Conservation (phyloP, 2,113 vertebrate species). For the Corythaeola cristata region DNA sequence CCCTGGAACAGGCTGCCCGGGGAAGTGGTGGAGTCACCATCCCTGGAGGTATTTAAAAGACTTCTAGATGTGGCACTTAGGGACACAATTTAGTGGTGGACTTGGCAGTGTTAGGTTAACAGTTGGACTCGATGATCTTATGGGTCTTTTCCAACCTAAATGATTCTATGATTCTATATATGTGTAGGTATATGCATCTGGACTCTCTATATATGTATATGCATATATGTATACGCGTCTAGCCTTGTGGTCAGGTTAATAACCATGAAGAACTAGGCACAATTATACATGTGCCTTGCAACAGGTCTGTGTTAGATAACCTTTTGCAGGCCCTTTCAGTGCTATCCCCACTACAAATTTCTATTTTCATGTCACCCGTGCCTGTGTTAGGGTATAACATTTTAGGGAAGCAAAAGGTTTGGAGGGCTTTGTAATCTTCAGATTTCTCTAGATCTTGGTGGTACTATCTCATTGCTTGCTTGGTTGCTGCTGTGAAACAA, state of each 20-base stretch:
- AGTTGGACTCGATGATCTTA: too few relatives aligned
- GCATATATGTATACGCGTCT: too few relatives aligned
- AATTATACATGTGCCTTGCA: neutral
- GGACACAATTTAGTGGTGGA: too few relatives aligned
- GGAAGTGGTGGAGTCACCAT: too few relatives aligned
- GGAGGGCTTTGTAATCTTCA: neutral
- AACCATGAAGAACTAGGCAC: neutral
- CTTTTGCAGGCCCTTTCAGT: neutral
- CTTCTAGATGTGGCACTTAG: too few relatives aligned
- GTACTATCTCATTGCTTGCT: neutral
- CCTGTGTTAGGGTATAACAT: neutral
- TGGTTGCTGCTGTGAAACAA: neutral
- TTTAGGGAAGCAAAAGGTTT: neutral
- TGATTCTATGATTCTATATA: neutral
- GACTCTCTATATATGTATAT: neutral
- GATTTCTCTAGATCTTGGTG: neutral
- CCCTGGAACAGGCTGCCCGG: too few relatives aligned
- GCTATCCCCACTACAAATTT: neutral
- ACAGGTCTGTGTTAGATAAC: neutral
- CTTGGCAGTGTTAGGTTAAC: too few relatives aligned
- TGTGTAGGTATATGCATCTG: neutral
- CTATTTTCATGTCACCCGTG: rapidly evolving
- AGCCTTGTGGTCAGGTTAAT: neutral
- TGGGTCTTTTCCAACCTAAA: too few relatives aligned
- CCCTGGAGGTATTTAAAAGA: too few relatives aligned